Evolutionary conservation across 2,113 vertebrate species (phyloP), one percentile per base, ranked within the genome.

Genomic region (Rhinoptilus africanus): DNA sequence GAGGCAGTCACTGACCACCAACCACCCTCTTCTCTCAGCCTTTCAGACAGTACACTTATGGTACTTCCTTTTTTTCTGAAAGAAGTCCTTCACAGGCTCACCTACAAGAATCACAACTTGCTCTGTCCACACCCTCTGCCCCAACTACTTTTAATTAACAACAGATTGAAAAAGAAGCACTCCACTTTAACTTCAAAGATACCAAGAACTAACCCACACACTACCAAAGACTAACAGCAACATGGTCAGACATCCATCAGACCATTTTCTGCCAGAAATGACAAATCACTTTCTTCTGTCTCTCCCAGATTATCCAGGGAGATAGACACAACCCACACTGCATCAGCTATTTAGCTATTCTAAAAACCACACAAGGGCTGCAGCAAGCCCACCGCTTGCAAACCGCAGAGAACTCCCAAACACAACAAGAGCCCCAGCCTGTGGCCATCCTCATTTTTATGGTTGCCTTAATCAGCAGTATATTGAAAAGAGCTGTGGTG

Each of bases 351-450:
- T 18, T 50, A 19, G 10, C 14, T 35, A 5, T 2, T 30, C n/a
- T 56, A 39, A 78, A 77, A 39, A 4, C 1, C 14, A 32, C 1
- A 45, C 26, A 47, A 59, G 3, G 6, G 0, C 16, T 41, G 5
- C 8, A 76, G 5, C 34, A 76, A 19, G 16, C 7, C 18, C 13
- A 14, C 43, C 21, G 0, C 1, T 8, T 47, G 0, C 11, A 86
- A 60, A 22, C 8, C 19, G 63, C 19, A 41, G 3, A 59, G 0
- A 8, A 1, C 2, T 3, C 2, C 3, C 48, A 45, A 0, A 2
- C 8, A 13, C 0, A 5, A 1, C 3, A 1, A 11, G 1, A 8
- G 2, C 1, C 9, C 1, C 2, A 59, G 2, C 0, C 10, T 47
- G 1, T 5, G 1, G 1, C 41, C 35, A n/a, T 20, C 35, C 5